Evolutionary conservation across 2,113 vertebrate genomes (phyloP), one percentile per base, ranked within the genome.

Genomic region (Psilopogon haemacephalus): DNA sequence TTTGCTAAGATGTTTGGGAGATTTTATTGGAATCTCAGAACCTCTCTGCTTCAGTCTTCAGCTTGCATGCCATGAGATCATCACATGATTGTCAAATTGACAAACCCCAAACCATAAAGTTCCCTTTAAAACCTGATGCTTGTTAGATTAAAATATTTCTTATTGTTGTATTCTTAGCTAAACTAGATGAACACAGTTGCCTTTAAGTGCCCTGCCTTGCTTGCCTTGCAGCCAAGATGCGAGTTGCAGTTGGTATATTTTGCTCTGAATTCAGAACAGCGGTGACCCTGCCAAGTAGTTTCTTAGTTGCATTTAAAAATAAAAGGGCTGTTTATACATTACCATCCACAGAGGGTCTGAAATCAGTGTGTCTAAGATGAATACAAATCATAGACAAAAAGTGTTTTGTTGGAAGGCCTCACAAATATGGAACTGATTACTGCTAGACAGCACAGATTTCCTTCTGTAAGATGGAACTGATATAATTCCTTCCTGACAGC

Each of bases 351-450:
- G 89, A 96, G 93, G 84, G 63, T 52, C 92, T 95, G 91, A 89
- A 95, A 93, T 90, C 90, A 90, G 77, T 56, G 3, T 88, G 73
- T 82, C 88, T 58, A 78, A 65, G 58, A 82, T 82, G 90, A 90
- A 92, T 76, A 73, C 92, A 86, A 69, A 95, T 92, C 80, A 35
- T 19, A 84, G 92, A 96, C 96, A 95, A 90, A 74, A 95, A 95
- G 76, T 81, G 89, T 82, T 95, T 92, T 96, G 94, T 96, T 94
- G 89, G 73, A 85, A 85, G 71, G 84, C 75, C 81, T 93, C 84
- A 70, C 84, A 89, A 96, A 87, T 81, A 63, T 92, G 95, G 96
- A 90, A 95, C 74, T 70, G 94, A 96, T 96, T 94, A 93, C 55
- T 70, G 86, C 84, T 91, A 79, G 95, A 73, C 86, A 95, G 95